These are phyloP conservation scores for Silvanus unidentatus DNA, from an alignment of 2,888 invertebrate genomes.

Conservation along the genomic window DNA sequence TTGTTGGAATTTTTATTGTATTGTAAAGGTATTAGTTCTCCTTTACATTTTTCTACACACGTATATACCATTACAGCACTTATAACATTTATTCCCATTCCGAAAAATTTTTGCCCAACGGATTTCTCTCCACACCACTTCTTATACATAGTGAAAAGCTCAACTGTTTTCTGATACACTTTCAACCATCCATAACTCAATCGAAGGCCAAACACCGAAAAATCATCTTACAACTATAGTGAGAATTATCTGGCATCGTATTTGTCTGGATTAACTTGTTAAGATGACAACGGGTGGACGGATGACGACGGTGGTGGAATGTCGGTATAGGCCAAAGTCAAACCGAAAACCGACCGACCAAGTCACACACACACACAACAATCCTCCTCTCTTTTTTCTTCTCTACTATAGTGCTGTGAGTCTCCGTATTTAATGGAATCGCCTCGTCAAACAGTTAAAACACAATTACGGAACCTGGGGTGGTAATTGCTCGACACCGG, in stretches of 20 bases:
- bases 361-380: conserved; percentile 3
- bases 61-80: too few species aligned
- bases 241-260: conserved; percentile 22
- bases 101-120: too few species aligned
- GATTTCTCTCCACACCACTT: too few species aligned
- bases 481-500: conserved; percentile 30
- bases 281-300: conserved; percentile 24
- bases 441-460: conserved; percentile 27
- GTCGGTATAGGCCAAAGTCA: conserved; percentile 12
- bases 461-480: conserved; percentile 28
- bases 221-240: too few species aligned
- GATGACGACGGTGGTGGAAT: conserved; percentile 27
- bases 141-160: too few species aligned
- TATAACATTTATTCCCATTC: too few species aligned
- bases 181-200: too few species aligned
- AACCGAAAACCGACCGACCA: not conserved
- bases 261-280: conserved; percentile 29
- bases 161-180: too few species aligned
- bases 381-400: not conserved
- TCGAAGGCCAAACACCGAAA: too few species aligned
- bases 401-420: not conserved
- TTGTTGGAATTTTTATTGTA: conserved; percentile 1
- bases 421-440: conserved; percentile 26
- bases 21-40: too few species aligned
- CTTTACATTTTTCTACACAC: too few species aligned